Percentiles rank a stretch among this genome's conserved stretches.
Evolutionary conservation across 2,888 invertebrate species (phyloP).

Genomic region (Polietes domitor): DNA sequence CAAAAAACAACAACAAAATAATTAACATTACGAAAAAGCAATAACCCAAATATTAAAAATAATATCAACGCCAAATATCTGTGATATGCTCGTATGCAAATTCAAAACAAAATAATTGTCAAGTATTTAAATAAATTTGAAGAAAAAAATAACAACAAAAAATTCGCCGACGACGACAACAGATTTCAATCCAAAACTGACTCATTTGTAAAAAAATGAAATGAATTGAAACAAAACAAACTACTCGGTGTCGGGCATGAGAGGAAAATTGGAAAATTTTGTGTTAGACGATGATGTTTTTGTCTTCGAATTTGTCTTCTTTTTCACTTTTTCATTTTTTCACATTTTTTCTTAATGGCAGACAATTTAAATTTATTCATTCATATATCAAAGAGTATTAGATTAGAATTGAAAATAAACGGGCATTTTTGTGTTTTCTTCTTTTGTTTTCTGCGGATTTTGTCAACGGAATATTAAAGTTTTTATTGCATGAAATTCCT

Average conservation of each 20-base stretch:
- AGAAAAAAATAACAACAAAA: constrained; percentile 12
- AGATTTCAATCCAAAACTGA: constrained; percentile 54
- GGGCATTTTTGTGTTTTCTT: constrained; percentile 40
- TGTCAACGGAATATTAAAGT: constrained; percentile 23
- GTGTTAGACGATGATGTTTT: constrained; percentile 40
- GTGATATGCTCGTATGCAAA: constrained; percentile 4
- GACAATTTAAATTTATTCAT: constrained; percentile 70
- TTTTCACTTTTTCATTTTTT: constrained; percentile 26
- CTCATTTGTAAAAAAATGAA: constrained; percentile 54
- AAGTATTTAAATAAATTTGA: not conserved
- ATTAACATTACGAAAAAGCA: not conserved
- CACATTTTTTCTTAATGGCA: constrained; percentile 53
- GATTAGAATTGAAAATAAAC: constrained; percentile 34
- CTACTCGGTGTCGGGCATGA: not conserved
- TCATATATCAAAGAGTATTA: constrained; percentile 72
- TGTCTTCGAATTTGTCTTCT: constrained; percentile 8
- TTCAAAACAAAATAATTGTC: constrained; percentile 8
- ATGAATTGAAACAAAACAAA: constrained; percentile 13
- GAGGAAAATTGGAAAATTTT: constrained; percentile 45
- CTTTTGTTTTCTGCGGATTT: constrained; percentile 40
- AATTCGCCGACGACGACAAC: constrained; percentile 7
- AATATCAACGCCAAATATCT: constrained; percentile 10
- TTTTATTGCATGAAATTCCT: constrained; percentile 3
- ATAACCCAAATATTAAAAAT: constrained; percentile 33
- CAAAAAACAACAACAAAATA: not conserved